phyloP scores from a whole-genome alignment of 2,113 vertebrate genomes.

The Pseudorasbora parva region DNA sequence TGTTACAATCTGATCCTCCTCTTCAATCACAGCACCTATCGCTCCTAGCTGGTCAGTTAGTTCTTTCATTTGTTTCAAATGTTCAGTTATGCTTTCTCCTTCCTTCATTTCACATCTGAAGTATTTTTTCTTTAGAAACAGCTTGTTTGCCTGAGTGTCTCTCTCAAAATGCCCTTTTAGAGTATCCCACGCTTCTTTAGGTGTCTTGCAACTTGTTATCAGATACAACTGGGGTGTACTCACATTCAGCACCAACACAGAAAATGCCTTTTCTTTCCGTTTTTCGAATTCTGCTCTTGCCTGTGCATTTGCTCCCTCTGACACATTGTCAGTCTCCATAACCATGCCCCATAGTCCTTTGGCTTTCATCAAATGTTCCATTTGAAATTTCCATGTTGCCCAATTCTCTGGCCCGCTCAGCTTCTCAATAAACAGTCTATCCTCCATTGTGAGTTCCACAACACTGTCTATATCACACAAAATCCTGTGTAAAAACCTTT shows the following conservation, averaged over 20 bases:
- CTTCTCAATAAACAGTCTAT: no score
- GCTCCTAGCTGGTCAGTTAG: neutral
- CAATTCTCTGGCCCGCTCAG: no score
- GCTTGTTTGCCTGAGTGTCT: neutral
- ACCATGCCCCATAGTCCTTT: neutral
- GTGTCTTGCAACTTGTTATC: neutral
- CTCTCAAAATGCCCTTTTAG: neutral
- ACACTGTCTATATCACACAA: no score
- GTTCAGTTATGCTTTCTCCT: neutral
- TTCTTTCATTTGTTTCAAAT: neutral
- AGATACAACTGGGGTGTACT: neutral
- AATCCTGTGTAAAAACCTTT: no score
- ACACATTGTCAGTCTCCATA: neutral
- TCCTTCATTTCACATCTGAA: neutral
- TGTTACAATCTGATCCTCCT: no score
- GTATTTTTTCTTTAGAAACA: neutral
- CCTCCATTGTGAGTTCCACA: no score
- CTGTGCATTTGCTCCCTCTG: neutral
- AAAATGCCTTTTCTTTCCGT: neutral
- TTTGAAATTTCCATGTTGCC: no score
- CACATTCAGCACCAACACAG: slow-evolving; percentile 4
- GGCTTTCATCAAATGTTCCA: no score
- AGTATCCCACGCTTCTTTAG: slow-evolving; percentile 16
- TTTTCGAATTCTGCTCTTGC: neutral
- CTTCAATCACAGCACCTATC: no score